Conservation (phyloP, 53 echinoderm and acorn worm species). For the Henricia sp. region DNA sequence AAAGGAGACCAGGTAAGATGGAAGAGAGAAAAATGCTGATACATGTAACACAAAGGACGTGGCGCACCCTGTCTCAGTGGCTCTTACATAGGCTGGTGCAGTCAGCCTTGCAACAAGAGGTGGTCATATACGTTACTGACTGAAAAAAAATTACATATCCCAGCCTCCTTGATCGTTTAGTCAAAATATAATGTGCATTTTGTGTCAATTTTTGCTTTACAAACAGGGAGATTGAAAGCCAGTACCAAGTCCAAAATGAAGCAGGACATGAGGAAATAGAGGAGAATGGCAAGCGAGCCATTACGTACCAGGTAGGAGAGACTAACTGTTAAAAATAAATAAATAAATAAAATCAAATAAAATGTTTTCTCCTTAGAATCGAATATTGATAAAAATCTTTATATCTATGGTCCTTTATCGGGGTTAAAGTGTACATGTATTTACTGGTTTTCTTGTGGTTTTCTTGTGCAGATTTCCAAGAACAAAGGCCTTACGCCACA, state of each 20-base stretch:
- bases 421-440: background rate
- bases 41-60: too few species aligned
- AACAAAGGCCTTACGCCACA: constrained; percentile 90
- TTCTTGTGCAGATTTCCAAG: constrained; percentile 92
- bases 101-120: too few species aligned
- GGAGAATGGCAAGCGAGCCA: constrained; percentile 80
- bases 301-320: constrained; percentile 82
- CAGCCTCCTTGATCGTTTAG: background rate
- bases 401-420: background rate
- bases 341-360: background rate
- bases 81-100: too few species aligned
- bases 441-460: constrained; percentile 18
- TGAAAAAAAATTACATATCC: too few species aligned
- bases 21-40: too few species aligned
- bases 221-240: constrained; percentile 52
- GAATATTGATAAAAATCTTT: background rate
- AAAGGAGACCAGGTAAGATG: constrained; percentile 27
- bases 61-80: too few species aligned
- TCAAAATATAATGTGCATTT: too few species aligned
- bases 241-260: constrained; percentile 27
- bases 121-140: background rate
- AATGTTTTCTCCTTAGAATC: background rate
- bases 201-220: background rate
- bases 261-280: constrained; percentile 62
- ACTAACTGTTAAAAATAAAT: background rate